Conservation (phyloP, 1,140 invertebrate species). For the Drosophila pallidifrons region DNA sequence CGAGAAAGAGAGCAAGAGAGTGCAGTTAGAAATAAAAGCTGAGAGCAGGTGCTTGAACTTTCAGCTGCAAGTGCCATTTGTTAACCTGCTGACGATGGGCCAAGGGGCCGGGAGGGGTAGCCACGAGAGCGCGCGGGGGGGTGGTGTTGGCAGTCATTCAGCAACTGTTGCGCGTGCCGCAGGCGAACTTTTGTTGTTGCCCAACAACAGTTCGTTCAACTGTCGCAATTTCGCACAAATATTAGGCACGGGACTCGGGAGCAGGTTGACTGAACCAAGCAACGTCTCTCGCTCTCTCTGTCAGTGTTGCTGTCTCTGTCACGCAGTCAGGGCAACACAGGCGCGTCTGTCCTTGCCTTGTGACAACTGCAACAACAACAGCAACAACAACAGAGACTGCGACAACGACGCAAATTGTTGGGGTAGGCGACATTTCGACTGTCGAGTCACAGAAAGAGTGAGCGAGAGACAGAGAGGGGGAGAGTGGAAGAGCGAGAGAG, state of each 20-base stretch:
- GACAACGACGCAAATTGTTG: conserved; percentile 59
- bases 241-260: conserved; percentile 34
- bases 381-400: conserved; percentile 1
- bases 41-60: conserved; percentile 64
- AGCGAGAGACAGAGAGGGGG: neutral
- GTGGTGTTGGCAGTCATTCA: neutral
- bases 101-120: neutral
- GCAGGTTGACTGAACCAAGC: conserved; percentile 46
- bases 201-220: conserved; percentile 49
- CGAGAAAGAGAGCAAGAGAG: conserved; percentile 5
- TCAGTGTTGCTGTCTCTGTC: neutral
- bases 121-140: too few species aligned
- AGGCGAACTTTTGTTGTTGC: conserved; percentile 23
- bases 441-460: neutral
- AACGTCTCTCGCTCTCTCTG: neutral
- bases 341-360: conserved; percentile 41
- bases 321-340: conserved; percentile 10
- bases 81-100: conserved; percentile 19
- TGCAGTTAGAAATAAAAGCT: conserved; percentile 41
- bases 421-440: conserved; percentile 61
- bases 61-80: conserved; percentile 40
- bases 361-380: conserved; percentile 1
- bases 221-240: conserved; percentile 44
- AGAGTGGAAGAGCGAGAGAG: conserved; percentile 2
- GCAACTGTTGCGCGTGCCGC: conserved; percentile 42